Evolutionary conservation across 2,888 invertebrate genomes (phyloP).

Genomic region (Tipula vernalis): DNA sequence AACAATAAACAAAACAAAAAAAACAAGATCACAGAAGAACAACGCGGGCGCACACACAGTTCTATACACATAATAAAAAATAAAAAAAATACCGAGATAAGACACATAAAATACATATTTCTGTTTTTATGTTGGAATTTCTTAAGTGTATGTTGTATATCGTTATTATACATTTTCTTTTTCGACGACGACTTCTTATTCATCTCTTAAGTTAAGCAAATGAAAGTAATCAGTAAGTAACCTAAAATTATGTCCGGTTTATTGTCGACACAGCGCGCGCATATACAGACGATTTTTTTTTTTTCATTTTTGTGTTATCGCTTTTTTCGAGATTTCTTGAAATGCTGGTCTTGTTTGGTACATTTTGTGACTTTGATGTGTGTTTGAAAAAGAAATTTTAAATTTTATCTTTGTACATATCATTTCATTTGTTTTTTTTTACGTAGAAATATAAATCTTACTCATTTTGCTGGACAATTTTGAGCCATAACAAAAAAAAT

Average conservation of each 20-base stretch:
- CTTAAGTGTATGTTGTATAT: neutral
- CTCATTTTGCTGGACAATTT: too few relatives aligned
- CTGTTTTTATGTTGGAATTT: neutral
- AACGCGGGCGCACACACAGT: neutral
- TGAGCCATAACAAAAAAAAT: too few relatives aligned
- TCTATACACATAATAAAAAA: neutral
- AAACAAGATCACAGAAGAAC: neutral
- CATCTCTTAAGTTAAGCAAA: neutral
- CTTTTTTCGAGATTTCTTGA: neutral
- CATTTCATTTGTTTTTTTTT: neutral
- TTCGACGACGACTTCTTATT: neutral
- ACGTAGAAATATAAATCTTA: too few relatives aligned
- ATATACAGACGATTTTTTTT: neutral
- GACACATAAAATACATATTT: neutral
- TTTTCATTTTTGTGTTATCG: neutral
- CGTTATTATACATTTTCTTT: neutral
- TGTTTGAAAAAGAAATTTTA: neutral
- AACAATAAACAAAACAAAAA: too few relatives aligned
- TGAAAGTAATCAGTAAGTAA: slow-evolving; percentile 4
- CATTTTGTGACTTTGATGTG: neutral
- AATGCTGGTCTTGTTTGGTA: neutral
- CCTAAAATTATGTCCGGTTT: slow-evolving; percentile 4
- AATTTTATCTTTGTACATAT: neutral
- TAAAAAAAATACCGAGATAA: neutral
- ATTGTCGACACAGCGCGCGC: neutral